phyloP scores from a whole-genome alignment of 1,140 invertebrate genomes.

The Lepidurus arcticus region DNA sequence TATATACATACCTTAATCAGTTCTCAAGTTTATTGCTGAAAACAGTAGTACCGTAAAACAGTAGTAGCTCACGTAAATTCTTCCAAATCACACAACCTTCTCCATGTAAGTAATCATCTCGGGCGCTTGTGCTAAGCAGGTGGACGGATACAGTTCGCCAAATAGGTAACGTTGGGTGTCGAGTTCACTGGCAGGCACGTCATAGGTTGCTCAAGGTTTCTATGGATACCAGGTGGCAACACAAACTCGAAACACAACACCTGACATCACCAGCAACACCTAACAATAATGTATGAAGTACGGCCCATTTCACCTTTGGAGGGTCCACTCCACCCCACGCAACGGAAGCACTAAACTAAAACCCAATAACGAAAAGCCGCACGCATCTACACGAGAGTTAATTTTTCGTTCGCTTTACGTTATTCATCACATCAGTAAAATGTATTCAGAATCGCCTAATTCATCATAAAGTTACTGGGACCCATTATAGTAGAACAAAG shows the following conservation, averaged over 20 bases:
- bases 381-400: background rate
- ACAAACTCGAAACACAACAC: background rate
- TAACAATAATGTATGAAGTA: constrained; percentile 13
- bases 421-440: background rate
- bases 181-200: background rate
- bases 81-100: background rate
- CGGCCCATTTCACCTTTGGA: background rate
- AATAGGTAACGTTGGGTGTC: background rate
- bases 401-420: background rate
- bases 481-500: too few relatives aligned
- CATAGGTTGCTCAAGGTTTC: background rate
- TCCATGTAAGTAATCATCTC: background rate
- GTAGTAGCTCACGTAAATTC: background rate
- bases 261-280: too few relatives aligned
- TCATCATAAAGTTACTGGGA: too few relatives aligned
- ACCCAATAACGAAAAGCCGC: background rate
- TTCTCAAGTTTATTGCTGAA: background rate
- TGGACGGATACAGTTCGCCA: background rate
- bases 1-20: background rate
- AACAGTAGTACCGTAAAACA: background rate
- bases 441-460: too few relatives aligned
- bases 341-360: background rate
- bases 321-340: background rate
- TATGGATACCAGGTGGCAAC: constrained; percentile 16
- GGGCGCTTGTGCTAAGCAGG: background rate